Evolutionary conservation across 1,140 invertebrate genomes (phyloP), one percentile per base, ranked within the genome.

Genomic region (Hydropsyche tenuis): DNA sequence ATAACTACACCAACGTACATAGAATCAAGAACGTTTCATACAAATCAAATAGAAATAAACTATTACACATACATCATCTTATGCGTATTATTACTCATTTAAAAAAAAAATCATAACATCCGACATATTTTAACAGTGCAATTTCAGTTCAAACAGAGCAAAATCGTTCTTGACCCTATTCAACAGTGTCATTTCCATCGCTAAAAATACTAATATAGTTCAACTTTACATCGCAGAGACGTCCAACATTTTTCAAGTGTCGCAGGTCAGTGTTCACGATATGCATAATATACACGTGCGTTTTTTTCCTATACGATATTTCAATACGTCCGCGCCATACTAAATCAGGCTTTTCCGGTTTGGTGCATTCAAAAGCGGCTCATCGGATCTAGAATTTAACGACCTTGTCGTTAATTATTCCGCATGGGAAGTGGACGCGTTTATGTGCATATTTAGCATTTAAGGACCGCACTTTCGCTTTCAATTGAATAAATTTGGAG

Each of bases 341-440:
- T 60, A 60, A 60, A 60, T 60, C 56, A 60, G 56, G 56, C 56
- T 60, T 60, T 60, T 60, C 56, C 56, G 56, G 56, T 60, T 60
- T 60, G 11, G 48, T 53, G 48, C 48, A 53, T 53, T 53, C 20
- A 53, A 53, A 53, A 53, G 48, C 48, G 48, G 48, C 48, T 18
- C 48, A 20, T 60, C 56, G 23, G 7, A 60, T 27, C 56, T 60
- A 60, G 56, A 60, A 60, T 60, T 18, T 20, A 53, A 53, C 48
- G 20, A 18, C 20, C 48, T 53, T 18, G 48, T 18, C 48, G 18
- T 25, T 60, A 27, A 25, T 60, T 60, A 60, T 60, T 60, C 56
- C 56, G 2, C 23, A 60, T 60, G 7, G 23, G 23, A 60, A 22
- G 30, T 37, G 30, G 18, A 60, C 22, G 18, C 22, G 23, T 60